Base-by-base conservation (phyloP, 2,113 vertebrate genomes). In the Pantherophis guttatus region DNA sequence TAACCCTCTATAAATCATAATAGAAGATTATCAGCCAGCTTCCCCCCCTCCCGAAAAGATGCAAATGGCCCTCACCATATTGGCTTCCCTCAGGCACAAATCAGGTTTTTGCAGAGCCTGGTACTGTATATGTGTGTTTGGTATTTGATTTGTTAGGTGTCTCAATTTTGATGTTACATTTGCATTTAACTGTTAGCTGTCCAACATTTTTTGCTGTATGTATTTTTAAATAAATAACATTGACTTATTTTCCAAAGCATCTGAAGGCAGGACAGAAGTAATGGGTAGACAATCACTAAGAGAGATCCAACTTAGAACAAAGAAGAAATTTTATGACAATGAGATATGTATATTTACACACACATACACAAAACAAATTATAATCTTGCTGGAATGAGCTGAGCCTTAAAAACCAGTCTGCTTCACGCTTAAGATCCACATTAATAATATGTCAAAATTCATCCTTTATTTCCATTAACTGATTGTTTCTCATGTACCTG, bases 1-100 rank as follows among this genome's bases (percentile, higher is more conserved):
- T 96, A 96, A 93, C 86, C 94, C 93, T 96, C 88, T 88, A 87
- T 94, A 92, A 94, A 96, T 95, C 90, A 88, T 88, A 92, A 19
- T 86, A 96, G 50, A 95, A 87, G 75, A 96, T 90, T 81, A 96
- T 89, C 90, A 13, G 2, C 2, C 15, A 33, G 70, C 6, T 75
- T 75, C 15, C 13, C 65, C n/a, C 15, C 17, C 2, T 26, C 26
- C 59, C 26, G 4, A 58, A 58, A 26, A 65, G 26, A 29, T 65
- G 62, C 65, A 17, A 33, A 75, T 33, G n/a, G 65, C 13, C 12
- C 6, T 33, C 12, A 19, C 13, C 3, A 1, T 75, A 39, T 75
- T 17, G 7, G 7, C 70, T n/a, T 75, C 15, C 70, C 15, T 75
- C 70, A 39, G n/a, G n/a, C 70, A 75, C 2, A 33, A 75, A 5